Evolutionary conservation across 2,113 vertebrate genomes (phyloP).

Genomic region (Prunella fulvescens): DNA sequence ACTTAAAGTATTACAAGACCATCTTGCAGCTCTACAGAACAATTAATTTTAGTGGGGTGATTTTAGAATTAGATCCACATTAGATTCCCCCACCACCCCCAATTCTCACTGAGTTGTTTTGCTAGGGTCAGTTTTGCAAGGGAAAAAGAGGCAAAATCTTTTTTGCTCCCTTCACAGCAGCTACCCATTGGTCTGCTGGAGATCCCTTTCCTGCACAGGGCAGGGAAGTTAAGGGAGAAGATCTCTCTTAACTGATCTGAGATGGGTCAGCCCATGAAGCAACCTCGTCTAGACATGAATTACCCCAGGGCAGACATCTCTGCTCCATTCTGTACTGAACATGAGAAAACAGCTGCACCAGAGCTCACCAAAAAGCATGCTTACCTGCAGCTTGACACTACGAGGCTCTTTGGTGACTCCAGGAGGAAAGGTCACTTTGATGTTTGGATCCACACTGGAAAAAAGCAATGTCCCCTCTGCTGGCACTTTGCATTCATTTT

Average conservation of each 20-base stretch:
- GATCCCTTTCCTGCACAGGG: background rate
- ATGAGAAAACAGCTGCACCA: background rate
- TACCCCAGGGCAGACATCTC: background rate
- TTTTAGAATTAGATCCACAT: background rate
- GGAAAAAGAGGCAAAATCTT: background rate
- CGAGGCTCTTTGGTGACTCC: slow-evolving; percentile 77
- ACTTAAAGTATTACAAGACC: background rate
- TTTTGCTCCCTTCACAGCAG: background rate
- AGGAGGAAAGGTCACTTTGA: slow-evolving; percentile 88
- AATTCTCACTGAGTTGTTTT: background rate
- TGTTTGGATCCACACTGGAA: slow-evolving; percentile 80
- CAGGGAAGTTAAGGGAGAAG: background rate
- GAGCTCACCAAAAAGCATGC: background rate
- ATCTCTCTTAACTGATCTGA: background rate
- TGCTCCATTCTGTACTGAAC: background rate
- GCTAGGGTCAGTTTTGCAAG: background rate
- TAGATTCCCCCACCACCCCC: background rate
- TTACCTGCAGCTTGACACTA: slow-evolving; percentile 73
- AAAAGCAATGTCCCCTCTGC: slow-evolving; percentile 80
- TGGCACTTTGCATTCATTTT: slow-evolving; percentile 82
- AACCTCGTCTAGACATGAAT: accelerated
- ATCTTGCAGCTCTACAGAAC: background rate
- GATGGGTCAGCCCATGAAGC: background rate
- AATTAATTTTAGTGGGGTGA: background rate
- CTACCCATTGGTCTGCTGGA: background rate